Evolutionary conservation across 2,797 vertebrate genomes (phyloP), one percentile per base, ranked within the genome.

Genomic region (Vespertilio murinus): DNA sequence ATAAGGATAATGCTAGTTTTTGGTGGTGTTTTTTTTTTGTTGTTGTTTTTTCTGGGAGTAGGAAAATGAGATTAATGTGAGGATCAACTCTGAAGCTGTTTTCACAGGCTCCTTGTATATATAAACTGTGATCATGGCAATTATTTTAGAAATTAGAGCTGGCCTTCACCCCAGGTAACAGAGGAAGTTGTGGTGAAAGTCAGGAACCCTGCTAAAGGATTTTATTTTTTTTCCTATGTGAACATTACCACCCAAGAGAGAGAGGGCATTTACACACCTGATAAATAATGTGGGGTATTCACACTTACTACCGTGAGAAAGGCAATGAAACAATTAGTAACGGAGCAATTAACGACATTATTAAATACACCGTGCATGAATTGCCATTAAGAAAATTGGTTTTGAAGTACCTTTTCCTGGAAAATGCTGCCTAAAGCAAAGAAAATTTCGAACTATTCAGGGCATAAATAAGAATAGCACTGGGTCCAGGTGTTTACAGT

Each of bases 81-180:
- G 61, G 90, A 96, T 95, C n/a, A 95, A 94, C 86, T 86, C 38
- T 2, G 13, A 2, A 69, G 69, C n/a, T 5, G 0, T 42, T 0
- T 18, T 7, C 0, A 4, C n/a, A 47, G 33, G 6, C 23, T 12
- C 0, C 33, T 82, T 93, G 40, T 93, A 92, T 2, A 61, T 14
- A 54, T 38, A 90, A 28, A 86, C 25, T 0, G 11, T 59, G 4
- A 6, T 92, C 65, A 10, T 0, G 42, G 64, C 70, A 69, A 64
- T 91, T 95, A 92, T 85, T 95, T 96, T 93, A 96, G 86, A 95
- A 95, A 93, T 96, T 94, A 83, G 79, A 71, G 35, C 81, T 87
- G 80, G 54, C 54, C 85, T 94, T 97, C 23, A 79, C 75, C 73
- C 84, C 91, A 95, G 74, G 56, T 93, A 17, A 94, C 33, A 64